Conservation (phyloP, 2,797 vertebrate species). For the Microhierax caerulescens region DNA sequence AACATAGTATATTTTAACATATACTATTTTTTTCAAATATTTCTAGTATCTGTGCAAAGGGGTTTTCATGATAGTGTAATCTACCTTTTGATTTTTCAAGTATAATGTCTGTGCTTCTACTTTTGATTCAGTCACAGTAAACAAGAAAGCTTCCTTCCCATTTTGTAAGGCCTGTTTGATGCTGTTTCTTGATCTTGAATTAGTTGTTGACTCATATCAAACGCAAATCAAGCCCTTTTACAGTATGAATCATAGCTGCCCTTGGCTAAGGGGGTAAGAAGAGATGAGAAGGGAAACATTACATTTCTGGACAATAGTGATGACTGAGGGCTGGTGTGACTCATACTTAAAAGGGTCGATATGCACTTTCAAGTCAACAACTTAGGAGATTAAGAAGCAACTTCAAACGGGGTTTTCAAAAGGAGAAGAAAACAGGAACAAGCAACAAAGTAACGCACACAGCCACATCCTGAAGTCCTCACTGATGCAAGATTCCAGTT, state of each 20-base stretch:
- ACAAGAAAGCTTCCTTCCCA: not conserved
- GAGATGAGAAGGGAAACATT: conserved; percentile 22
- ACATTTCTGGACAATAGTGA: conserved; percentile 39
- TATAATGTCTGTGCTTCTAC: not conserved
- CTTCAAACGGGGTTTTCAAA: conserved; percentile 35
- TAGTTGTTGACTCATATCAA: conserved; percentile 29
- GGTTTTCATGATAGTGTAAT: not conserved
- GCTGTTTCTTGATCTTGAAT: conserved; percentile 9
- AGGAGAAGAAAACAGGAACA: conserved; percentile 5
- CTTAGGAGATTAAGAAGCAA: not conserved
- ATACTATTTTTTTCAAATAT: not conserved
- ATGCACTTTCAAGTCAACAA: conserved; percentile 25
- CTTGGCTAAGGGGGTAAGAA: conserved; percentile 20
- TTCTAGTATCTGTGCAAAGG: not conserved
- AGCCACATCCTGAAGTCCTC: conserved; percentile 13
- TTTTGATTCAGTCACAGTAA: not conserved
- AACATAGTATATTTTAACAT: not conserved
- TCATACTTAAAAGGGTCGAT: not conserved
- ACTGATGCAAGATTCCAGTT: not conserved
- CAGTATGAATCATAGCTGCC: conserved; percentile 18
- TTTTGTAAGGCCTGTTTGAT: not conserved
- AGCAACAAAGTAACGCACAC: not conserved
- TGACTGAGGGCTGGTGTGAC: conserved; percentile 43
- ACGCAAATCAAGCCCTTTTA: conserved; percentile 22
- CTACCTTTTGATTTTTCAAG: not conserved